phyloP scores from a whole-genome alignment of 1,140 invertebrate species.

The Bombus fervidus region DNA sequence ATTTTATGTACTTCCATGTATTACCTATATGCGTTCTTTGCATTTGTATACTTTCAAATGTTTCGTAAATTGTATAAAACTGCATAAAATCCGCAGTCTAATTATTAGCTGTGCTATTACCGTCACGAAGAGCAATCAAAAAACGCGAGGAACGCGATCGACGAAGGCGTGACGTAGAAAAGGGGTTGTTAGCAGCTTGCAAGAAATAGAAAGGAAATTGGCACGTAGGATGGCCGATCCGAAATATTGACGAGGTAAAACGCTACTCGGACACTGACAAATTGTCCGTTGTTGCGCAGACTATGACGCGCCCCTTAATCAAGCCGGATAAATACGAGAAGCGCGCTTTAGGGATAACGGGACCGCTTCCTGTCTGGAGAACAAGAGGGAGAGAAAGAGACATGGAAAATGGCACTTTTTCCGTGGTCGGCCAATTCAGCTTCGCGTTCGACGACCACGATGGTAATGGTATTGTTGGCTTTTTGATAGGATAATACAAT shows the following conservation, averaged over 20 bases:
- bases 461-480: neutral
- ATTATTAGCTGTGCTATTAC: neutral
- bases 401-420: conserved; percentile 4
- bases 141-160: neutral
- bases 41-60: neutral
- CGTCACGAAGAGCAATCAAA: neutral
- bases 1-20: neutral
- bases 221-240: neutral
- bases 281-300: conserved; percentile 27
- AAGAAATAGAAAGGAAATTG: neutral
- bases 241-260: conserved; percentile 26
- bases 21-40: no score
- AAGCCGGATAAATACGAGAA: conserved; percentile 47
- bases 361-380: conserved; percentile 29
- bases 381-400: neutral
- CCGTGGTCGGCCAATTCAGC: neutral
- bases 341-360: conserved; percentile 52
- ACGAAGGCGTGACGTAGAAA: neutral
- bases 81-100: neutral
- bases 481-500: neutral
- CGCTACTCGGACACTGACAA: conserved; percentile 43
- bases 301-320: conserved; percentile 61
- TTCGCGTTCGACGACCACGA: no score
- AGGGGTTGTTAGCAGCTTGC: neutral
- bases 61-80: neutral